Percentiles rank a stretch among this genome's conserved stretches.
phyloP scores from a whole-genome alignment of 2,797 vertebrate species.

The Enoplosus armatus region DNA sequence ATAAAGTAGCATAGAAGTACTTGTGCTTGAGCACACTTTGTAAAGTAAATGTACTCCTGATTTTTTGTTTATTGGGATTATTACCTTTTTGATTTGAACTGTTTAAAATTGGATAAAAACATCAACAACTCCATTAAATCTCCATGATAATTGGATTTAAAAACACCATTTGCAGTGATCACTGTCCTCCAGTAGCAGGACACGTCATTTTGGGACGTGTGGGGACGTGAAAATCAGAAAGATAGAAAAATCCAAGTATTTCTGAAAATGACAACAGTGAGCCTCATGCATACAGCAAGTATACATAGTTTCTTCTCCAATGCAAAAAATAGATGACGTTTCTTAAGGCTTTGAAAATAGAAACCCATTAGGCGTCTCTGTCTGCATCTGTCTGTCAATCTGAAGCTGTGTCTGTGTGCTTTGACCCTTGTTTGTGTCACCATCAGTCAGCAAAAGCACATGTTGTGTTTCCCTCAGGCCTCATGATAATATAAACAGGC shows the following conservation, averaged over 20 bases:
- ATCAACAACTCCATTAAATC: background rate
- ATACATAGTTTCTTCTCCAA: background rate
- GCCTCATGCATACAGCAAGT: background rate
- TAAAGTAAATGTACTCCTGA: background rate
- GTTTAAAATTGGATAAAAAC: background rate
- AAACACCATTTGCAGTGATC: background rate
- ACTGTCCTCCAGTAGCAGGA: background rate
- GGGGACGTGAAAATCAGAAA: background rate
- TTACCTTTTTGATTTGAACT: background rate
- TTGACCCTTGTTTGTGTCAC: conserved; percentile 16
- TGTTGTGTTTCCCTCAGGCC: conserved; percentile 25
- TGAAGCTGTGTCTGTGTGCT: conserved; percentile 26
- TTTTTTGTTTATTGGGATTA: background rate
- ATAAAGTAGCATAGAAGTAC: background rate
- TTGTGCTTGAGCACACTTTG: background rate
- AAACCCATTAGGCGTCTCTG: conserved; percentile 16
- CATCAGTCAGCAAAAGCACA: conserved; percentile 30
- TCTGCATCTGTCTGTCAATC: conserved; percentile 16
- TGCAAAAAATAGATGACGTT: background rate
- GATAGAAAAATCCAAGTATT: background rate
- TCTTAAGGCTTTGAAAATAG: conserved; percentile 20
- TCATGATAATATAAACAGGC: conserved; percentile 32
- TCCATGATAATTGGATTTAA: background rate
- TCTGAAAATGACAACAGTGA: background rate
- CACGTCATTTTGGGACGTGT: background rate